Conservation (phyloP, 2,888 invertebrate genomes). For the Yponomeuta sedellus region DNA sequence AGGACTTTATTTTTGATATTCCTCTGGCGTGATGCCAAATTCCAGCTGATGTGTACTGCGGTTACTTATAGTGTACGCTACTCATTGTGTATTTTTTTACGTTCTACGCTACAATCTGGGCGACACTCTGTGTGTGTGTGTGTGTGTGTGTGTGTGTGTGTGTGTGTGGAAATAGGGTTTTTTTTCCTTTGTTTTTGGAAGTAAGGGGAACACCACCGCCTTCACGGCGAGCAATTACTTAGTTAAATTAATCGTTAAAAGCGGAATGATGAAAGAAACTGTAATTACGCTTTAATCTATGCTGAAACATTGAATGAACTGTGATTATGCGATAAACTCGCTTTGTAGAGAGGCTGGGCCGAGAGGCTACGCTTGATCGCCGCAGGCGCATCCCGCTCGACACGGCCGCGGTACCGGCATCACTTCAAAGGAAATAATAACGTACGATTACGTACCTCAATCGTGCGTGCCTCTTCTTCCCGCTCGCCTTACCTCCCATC, state of each 20-base stretch:
- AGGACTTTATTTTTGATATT: slow-evolving; percentile 72
- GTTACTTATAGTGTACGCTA: slow-evolving; percentile 32
- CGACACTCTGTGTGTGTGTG: neutral
- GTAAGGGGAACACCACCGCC: too few species aligned
- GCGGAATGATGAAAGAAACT: neutral
- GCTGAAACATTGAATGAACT: slow-evolving; percentile 11
- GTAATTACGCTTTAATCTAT: slow-evolving; percentile 2
- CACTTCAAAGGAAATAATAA: slow-evolving; percentile 65
- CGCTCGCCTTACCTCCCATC: slow-evolving; percentile 54
- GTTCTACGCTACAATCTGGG: neutral
- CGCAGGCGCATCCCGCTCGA: slow-evolving; percentile 13
- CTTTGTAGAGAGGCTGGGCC: neutral
- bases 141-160: too few species aligned
- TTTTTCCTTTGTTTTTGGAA: too few species aligned
- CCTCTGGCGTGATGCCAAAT: slow-evolving; percentile 64
- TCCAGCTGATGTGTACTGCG: slow-evolving; percentile 26
- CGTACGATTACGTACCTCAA: slow-evolving; percentile 55
- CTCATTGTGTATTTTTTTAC: neutral
- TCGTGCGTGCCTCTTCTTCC: slow-evolving; percentile 32
- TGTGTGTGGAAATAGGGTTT: neutral
- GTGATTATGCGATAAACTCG: slow-evolving; percentile 8
- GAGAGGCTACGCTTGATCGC: neutral
- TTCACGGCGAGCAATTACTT: slow-evolving; percentile 2
- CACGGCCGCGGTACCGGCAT: slow-evolving; percentile 28
- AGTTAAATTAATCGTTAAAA: neutral